phyloP scores from a whole-genome alignment of 2,113 vertebrate genomes.

The Phasianus colchicus region DNA sequence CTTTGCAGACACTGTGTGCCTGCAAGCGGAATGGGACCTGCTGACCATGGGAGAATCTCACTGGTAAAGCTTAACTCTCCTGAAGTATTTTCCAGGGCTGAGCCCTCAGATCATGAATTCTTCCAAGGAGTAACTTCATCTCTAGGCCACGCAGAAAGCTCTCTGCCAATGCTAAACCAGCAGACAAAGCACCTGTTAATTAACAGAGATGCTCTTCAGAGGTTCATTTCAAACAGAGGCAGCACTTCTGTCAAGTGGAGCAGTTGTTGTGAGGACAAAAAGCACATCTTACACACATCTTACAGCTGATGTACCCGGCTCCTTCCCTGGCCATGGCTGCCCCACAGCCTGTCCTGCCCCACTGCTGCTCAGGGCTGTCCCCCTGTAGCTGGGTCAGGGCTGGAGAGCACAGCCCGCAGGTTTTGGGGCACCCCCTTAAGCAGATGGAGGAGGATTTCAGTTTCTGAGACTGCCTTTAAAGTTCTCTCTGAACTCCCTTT shows the following conservation, averaged over 20 bases:
- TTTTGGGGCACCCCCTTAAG: neutral
- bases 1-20: neutral
- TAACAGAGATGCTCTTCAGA: neutral
- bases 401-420: neutral
- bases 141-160: fast-evolving
- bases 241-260: neutral
- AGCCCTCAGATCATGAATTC: neutral
- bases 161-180: neutral
- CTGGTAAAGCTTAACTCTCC: neutral
- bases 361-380: neutral
- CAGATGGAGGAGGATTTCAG: neutral
- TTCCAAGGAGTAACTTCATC: neutral
- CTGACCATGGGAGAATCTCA: neutral
- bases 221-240: neutral
- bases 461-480: neutral
- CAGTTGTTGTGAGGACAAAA: neutral
- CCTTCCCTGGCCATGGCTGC: too few relatives aligned
- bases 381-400: too few relatives aligned
- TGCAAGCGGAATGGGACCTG: neutral
- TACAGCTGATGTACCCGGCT: neutral
- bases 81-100: neutral
- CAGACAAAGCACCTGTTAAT: neutral
- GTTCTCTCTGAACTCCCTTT: neutral
- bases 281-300: neutral
- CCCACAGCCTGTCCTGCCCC: neutral